Evolutionary conservation across 1,140 invertebrate species (phyloP).

Genomic region (Pectinophora gossypiella): DNA sequence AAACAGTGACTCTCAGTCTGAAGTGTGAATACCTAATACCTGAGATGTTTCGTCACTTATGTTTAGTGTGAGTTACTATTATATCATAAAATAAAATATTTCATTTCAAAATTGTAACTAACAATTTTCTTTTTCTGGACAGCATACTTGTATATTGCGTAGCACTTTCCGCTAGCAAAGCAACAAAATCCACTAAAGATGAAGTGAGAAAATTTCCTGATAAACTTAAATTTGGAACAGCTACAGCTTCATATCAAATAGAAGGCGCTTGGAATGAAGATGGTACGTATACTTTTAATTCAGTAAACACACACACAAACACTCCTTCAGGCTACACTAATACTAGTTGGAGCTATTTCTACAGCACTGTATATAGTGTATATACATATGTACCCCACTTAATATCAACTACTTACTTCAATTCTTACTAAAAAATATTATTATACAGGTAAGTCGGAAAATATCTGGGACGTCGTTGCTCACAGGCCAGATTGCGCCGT

Average conservation of each 20-base stretch:
- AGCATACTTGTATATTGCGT: not conserved
- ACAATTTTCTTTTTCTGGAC: not conserved
- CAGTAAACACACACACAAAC: not conserved
- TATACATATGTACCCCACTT: not conserved
- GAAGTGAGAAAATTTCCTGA: constrained; percentile 63
- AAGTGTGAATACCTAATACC: too few species aligned
- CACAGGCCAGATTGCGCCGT: constrained; percentile 57
- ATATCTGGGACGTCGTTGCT: constrained; percentile 12
- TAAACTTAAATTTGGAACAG: constrained; percentile 75
- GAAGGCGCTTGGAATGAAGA: constrained; percentile 80
- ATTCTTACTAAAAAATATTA: not conserved
- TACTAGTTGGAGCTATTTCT: not conserved
- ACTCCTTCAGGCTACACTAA: not conserved
- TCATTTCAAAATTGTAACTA: not conserved
- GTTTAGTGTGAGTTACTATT: not conserved
- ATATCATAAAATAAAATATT: not conserved
- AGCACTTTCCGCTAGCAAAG: not conserved
- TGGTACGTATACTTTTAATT: constrained; percentile 41
- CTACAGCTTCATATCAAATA: constrained; percentile 78
- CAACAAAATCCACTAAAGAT: not conserved
- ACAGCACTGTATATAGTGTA: not conserved
- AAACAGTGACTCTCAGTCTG: too few species aligned
- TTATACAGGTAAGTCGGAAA: constrained; percentile 39
- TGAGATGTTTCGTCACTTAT: not conserved
- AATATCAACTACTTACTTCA: not conserved